Evolutionary conservation across 2,888 invertebrate species (phyloP).

Genomic region (Balanococcus diminutus): DNA sequence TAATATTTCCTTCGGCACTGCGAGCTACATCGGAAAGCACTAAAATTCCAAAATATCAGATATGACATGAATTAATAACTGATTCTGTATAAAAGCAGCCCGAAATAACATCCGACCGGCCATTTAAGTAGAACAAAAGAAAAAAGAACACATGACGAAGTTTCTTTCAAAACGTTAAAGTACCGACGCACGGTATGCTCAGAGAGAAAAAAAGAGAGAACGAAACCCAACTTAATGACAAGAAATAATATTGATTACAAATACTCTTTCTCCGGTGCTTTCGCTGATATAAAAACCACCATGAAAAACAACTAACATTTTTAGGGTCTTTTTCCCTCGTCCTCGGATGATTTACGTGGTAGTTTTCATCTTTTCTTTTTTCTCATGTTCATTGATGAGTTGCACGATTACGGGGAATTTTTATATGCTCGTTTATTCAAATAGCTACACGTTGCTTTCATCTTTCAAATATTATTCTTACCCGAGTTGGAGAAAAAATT

Average conservation of each 20-base stretch:
- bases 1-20: neutral
- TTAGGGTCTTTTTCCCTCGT: neutral
- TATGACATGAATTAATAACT: constrained; percentile 27
- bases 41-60: constrained; percentile 21
- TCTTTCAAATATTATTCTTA: neutral
- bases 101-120: constrained; percentile 1
- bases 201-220: neutral
- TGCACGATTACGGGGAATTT: neutral
- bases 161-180: neutral
- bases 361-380: neutral
- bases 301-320: constrained; percentile 10
- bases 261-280: neutral
- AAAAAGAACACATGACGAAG: constrained; percentile 24
- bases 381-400: neutral
- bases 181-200: neutral
- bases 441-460: neutral
- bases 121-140: constrained; percentile 30
- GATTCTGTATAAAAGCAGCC: constrained; percentile 9
- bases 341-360: neutral
- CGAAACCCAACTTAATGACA: constrained; percentile 26
- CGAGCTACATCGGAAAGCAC: constrained; percentile 29
- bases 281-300: neutral
- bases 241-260: constrained; percentile 41
- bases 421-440: neutral
- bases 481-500: neutral